Evolutionary conservation across 2,797 vertebrate species (phyloP).

Genomic region (Okamejei kenojei): DNA sequence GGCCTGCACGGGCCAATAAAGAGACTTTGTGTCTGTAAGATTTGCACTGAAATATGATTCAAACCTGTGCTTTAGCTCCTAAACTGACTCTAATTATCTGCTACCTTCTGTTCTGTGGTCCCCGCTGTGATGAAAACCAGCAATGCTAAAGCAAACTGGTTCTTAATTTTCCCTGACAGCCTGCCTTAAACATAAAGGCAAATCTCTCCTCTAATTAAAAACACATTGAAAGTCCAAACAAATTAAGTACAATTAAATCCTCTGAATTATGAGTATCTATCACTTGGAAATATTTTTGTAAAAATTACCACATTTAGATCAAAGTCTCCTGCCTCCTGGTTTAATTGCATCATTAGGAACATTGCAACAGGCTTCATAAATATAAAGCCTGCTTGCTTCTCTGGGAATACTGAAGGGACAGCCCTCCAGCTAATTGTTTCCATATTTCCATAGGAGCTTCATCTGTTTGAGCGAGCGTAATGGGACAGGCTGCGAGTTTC

Average conservation of each 20-base stretch:
- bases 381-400: conserved; percentile 81
- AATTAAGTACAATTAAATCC: conserved; percentile 99
- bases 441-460: conserved; percentile 78
- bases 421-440: conserved; percentile 95
- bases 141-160: conserved; percentile 83
- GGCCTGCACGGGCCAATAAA: conserved; percentile 5
- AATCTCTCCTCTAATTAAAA: conserved; percentile 94
- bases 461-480: conserved; percentile 59
- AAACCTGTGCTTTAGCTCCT: conserved; percentile 60
- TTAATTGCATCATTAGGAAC: conserved; percentile 99
- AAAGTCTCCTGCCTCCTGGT: conserved; percentile 85
- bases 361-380: conserved; percentile 84
- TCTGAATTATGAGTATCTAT: conserved; percentile 99
- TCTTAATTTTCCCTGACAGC: conserved; percentile 98
- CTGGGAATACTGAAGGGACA: conserved; percentile 89
- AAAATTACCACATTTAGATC: conserved; percentile 98
- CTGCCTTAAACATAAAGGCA: conserved; percentile 84
- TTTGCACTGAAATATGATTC: conserved; percentile 37
- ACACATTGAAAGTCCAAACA: conserved; percentile 99
- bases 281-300: conserved; percentile 95
- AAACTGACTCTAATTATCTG: conserved; percentile 66
- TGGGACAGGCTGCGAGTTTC: conserved; percentile 46
- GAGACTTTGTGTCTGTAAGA: conserved; percentile 33
- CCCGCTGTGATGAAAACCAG: conserved; percentile 90
- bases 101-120: conserved; percentile 77